Base-by-base conservation (phyloP, 2,797 vertebrate species). In the Eutrigla gurnardus region DNA sequence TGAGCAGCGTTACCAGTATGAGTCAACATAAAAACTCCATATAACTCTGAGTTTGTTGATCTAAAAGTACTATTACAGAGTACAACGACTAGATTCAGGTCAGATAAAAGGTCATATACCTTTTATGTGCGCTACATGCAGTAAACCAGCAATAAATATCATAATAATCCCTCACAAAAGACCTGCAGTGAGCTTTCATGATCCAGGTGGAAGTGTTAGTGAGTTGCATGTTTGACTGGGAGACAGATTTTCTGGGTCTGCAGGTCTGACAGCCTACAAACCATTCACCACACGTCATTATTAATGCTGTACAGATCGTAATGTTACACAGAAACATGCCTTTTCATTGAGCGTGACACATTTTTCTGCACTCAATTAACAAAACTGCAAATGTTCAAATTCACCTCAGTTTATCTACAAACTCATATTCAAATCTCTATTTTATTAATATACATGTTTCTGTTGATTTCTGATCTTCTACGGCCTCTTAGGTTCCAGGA, bases 181-280 rank as follows among this genome's bases (percentile, higher is more conserved):
- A 35, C 32, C 60, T 36, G 39, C 0, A 52, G 13, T 0, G 2
- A 72, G 17, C 33, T 35, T 70, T 40, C 18, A 63, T 74, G 70
- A 59, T 68, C 5, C 35, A 4, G 54, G 53, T 35, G 15, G 64
- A 40, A 37, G 37, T 60, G 11, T 68, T 49, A 69, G 46, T 35
- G 57, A 54, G 54, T 58, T 39, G 45, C 14, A 11, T 13, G 54
- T 36, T 14, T 49, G 61, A 13, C 9, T 46, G 52, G 58, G 50
- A 62, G 49, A 18, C 14, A 65, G 49, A 18, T 12, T 11, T 40
- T 43, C 7, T 59, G 59, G 50, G 55, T 81, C 70, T 70, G 72
- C 69, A 82, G 53, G 63, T 64, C 46, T 54, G 83, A 84, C 49
- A 65, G 47, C 57, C 52, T 75, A 39, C 25, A 47, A 61, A 61